phyloP scores from a whole-genome alignment of 2,797 vertebrate species.

The Morus bassanus region DNA sequence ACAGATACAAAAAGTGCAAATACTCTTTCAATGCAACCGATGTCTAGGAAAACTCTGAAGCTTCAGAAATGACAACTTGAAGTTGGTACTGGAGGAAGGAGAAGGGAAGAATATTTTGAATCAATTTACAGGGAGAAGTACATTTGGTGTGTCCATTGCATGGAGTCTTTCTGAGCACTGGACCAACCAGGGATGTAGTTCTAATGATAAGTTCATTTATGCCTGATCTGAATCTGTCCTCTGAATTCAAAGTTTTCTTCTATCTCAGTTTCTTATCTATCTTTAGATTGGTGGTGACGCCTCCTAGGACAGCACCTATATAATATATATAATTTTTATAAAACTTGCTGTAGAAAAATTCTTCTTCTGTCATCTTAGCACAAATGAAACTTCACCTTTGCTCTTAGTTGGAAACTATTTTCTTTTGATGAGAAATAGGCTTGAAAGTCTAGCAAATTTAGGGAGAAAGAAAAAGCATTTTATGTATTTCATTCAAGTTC shows the following conservation, averaged over 20 bases:
- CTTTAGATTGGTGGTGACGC: background rate
- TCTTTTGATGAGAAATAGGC: background rate
- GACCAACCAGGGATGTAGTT: background rate
- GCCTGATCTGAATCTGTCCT: background rate
- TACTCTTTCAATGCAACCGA: conserved; percentile 33
- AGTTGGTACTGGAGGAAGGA: background rate
- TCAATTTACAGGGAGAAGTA: background rate
- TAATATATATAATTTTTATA: background rate
- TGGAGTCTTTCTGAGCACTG: background rate
- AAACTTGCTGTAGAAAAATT: background rate
- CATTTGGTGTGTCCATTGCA: background rate
- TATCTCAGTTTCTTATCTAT: background rate
- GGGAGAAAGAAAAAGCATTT: background rate
- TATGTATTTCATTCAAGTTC: background rate
- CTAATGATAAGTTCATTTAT: background rate
- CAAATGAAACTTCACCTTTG: conserved; percentile 16
- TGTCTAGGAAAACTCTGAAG: conserved; percentile 5
- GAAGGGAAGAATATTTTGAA: background rate
- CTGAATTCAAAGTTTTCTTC: background rate
- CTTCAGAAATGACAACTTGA: background rate
- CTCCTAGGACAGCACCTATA: background rate
- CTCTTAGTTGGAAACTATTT: background rate
- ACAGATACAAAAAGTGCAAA: conserved; percentile 27
- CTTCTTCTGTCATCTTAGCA: conserved; percentile 12
- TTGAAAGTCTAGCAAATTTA: background rate